Evolutionary conservation across 2,797 vertebrate genomes (phyloP).

Genomic region (Sarcoramphus papa): DNA sequence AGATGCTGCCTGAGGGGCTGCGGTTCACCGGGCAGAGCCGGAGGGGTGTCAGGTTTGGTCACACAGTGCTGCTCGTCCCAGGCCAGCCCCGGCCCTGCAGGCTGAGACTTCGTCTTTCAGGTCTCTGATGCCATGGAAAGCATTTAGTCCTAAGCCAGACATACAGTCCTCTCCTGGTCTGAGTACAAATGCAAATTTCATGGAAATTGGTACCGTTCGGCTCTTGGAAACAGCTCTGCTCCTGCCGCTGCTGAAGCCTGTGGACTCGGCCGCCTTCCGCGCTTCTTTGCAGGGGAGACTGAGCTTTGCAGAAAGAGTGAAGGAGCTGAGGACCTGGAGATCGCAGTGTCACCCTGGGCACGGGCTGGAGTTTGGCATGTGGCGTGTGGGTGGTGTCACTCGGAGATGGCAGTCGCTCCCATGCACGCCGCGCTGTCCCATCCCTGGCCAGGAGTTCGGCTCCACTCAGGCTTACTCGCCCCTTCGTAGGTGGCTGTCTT

Average conservation of each 20-base stretch:
- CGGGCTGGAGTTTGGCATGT: fast-evolving
- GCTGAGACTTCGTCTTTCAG: background rate
- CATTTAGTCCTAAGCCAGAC: background rate
- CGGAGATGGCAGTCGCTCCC: background rate
- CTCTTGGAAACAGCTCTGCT: background rate
- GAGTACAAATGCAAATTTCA: background rate
- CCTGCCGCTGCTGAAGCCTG: background rate
- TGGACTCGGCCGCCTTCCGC: fast-evolving
- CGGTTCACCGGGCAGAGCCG: background rate
- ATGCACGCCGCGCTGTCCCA: fast-evolving
- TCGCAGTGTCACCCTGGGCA: background rate
- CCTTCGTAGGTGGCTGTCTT: background rate
- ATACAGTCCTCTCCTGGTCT: background rate
- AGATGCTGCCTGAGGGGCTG: background rate
- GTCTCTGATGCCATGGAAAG: background rate
- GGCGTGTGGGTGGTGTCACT: background rate
- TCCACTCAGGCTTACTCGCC: fast-evolving
- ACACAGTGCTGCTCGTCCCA: background rate
- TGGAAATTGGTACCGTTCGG: fast-evolving
- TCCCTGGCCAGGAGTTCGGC: background rate
- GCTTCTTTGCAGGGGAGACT: background rate
- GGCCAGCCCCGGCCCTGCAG: background rate
- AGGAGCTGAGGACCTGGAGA: background rate
- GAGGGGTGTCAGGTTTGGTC: background rate
- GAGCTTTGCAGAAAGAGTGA: background rate